Evolutionary conservation across 2,797 vertebrate genomes (phyloP), one percentile per base, ranked within the genome.

Genomic region (Spinibarbus caldwelli): DNA sequence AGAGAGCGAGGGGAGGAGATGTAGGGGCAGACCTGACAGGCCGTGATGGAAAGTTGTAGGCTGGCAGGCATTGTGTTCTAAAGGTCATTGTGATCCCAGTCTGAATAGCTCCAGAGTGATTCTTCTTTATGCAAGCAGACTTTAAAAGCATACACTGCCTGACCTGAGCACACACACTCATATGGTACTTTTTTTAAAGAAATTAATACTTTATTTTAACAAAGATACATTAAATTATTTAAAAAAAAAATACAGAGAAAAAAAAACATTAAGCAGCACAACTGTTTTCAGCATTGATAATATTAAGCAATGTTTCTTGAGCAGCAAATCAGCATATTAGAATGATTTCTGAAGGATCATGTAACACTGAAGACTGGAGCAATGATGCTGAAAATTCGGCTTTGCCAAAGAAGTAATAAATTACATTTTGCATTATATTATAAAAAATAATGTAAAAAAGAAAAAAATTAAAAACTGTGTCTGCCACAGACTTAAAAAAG

Each of bases 101-200:
- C 89, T 92, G 91, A 93, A 93, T 92, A 90, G 89, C 85, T 89
- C 85, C 87, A 89, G 90, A 93, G 91, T 85, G 90, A 94, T 93
- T 91, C 91, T 90, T 93, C 77, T 89, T 89, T 85, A 94, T 93
- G 92, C 93, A 90, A 89, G 85, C 89, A 43, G 91, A 90, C 93
- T 89, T 88, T 92, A 90, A 94, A 95, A 93, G 92, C 92, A 92
- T 94, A 89, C 86, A 88, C 83, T 62, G 84, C 9, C 0, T 72
- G 89, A 87, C 91, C 86, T 88, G 85, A 88, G 29, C 85, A 62
- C 0, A 8, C 86, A 84, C 68, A 66, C 23, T 79, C 57, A 59
- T n/a, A n/a, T n/a, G n/a, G 29, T 38, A 23, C 21, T 19, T 57
- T 57, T 57, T 57, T 57, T n/a, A n/a, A 57, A 57, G 54, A 57